Conservation (phyloP, 2,797 vertebrate species). For the Aldrovandia affinis region DNA sequence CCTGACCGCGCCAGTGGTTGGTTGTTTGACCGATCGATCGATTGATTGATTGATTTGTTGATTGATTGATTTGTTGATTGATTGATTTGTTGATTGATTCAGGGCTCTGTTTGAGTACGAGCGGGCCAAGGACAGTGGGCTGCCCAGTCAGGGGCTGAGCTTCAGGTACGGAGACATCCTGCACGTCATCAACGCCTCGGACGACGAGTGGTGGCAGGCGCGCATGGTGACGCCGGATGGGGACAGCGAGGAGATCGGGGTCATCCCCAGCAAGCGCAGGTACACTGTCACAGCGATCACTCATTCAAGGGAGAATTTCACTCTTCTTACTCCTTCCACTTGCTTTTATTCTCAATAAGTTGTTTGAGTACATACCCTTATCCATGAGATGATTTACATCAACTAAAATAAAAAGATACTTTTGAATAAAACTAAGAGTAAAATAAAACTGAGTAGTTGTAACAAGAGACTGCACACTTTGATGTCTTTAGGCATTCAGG, state of each 20-base stretch:
- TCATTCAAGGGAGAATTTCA: background rate
- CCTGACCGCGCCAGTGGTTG: too few relatives aligned
- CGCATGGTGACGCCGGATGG: slow-evolving; percentile 95
- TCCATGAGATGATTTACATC: background rate
- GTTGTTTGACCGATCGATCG: background rate
- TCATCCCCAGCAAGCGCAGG: slow-evolving; percentile 99
- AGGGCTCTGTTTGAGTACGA: slow-evolving; percentile 99
- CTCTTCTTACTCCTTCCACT: background rate
- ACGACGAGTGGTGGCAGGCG: slow-evolving; percentile 99
- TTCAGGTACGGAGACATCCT: slow-evolving; percentile 97
- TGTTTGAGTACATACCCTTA: background rate
- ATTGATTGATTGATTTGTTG: background rate
- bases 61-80: background rate
- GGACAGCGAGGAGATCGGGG: slow-evolving; percentile 97
- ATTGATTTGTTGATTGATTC: slow-evolving; percentile 11
- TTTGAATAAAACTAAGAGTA: background rate
- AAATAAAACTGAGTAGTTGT: background rate
- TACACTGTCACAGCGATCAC: slow-evolving; percentile 48
- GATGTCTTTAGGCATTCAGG: too few relatives aligned
- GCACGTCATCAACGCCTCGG: slow-evolving; percentile 97
- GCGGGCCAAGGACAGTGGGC: slow-evolving; percentile 94
- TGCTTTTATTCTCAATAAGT: background rate
- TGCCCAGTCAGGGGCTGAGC: slow-evolving; percentile 97
- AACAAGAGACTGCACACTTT: too few relatives aligned
- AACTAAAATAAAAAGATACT: background rate